Percentiles rank a stretch among this genome's conserved stretches.
These are phyloP conservation scores for Cathartes aura DNA, from an alignment of 2,113 vertebrate species.

Conservation along the genomic window DNA sequence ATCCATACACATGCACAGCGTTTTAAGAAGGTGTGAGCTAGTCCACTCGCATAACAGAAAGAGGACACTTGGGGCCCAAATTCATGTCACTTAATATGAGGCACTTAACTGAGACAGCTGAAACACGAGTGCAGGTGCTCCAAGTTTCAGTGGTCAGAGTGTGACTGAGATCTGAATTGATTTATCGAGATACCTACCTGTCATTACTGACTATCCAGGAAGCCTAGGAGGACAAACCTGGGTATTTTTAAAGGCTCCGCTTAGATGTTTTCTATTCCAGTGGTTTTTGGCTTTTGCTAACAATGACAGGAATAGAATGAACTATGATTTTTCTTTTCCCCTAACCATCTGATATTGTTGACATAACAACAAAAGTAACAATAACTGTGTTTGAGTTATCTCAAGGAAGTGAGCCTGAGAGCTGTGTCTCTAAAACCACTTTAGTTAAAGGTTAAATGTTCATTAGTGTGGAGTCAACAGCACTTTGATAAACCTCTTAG, in stretches of 20 bases:
- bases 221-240: background rate
- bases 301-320: background rate
- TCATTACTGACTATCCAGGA: background rate
- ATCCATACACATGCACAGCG: background rate
- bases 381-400: background rate
- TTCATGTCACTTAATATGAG: background rate
- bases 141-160: background rate
- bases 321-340: background rate
- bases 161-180: background rate
- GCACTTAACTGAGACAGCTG: background rate
- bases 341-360: background rate
- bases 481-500: conserved; percentile 8
- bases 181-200: background rate
- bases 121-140: background rate
- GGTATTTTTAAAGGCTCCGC: background rate
- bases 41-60: background rate
- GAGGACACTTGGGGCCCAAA: background rate
- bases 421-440: background rate
- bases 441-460: conserved; percentile 19
- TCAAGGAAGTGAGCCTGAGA: background rate
- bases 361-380: background rate
- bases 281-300: background rate
- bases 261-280: background rate
- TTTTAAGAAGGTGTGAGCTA: background rate
- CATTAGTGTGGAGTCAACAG: conserved; percentile 15